Base-by-base conservation (phyloP, 1,140 invertebrate species). In the Apolygus lucorum region DNA sequence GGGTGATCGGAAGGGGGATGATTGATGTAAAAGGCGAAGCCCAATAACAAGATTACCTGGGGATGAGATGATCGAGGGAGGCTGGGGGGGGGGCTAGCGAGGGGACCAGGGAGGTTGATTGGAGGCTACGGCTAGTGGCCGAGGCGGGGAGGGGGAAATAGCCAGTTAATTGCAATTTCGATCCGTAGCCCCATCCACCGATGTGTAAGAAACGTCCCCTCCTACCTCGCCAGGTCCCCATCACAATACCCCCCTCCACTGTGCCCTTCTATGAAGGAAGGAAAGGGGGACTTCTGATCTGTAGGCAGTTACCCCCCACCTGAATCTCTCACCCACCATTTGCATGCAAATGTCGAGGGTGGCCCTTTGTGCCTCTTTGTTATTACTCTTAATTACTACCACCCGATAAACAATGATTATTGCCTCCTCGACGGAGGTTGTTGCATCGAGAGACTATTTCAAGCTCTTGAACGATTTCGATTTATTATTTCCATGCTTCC, bases 351-450 rank as follows among this genome's bases (percentile, higher is more conserved):
- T 66, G 27, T 66, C n/a, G 14, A 17, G 14, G 13, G 27, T 25
- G 22, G 21, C 29, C 64, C 27, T 66, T 66, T 66, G 64, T 34
- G 27, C 64, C 26, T 34, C 25, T 66, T 66, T 64, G 63, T 64
- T 66, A 66, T 66, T 66, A 66, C 64, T 66, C 64, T 66, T 66
- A 28, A 66, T 66, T 66, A 34, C 64, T 34, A 11, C n/a, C 54
- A 4, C 22, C 22, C 54, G 54, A 8, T 59, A 64, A 64, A 64
- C 63, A 64, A 64, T 26, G 63, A 64, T 64, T 27, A 17, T 28
- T 64, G 63, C 25, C 54, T 59, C 54, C 22, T n/a, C n/a, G n/a
- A n/a, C n/a, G 22, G 54, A 4, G 54, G 11, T 21, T 59, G 54
- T 59, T 59, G 54, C 54, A 21, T 59, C 22, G 22, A 4, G 54